A percentile compares a stretch with the other conserved stretches of the same genome.
phyloP scores from a whole-genome alignment of 2,888 invertebrate species.

The Drosophila anomelani region DNA sequence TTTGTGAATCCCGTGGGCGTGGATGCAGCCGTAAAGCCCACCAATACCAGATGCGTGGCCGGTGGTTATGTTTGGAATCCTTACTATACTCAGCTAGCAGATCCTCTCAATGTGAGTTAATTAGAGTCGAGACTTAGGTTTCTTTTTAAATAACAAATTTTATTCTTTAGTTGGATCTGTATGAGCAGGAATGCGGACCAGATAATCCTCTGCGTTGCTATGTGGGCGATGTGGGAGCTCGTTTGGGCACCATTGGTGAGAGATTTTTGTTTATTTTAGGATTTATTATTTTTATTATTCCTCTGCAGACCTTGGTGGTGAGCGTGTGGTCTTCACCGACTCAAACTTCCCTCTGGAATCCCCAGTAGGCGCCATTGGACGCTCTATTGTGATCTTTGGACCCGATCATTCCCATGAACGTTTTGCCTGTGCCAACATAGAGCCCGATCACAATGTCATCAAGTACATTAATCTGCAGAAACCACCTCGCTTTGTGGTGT shows the following conservation, averaged over 20 bases:
- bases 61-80: conserved; percentile 97
- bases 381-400: conserved; percentile 93
- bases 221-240: conserved; percentile 94
- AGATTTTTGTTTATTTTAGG: not conserved
- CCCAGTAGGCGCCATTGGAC: conserved; percentile 90
- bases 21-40: conserved; percentile 93
- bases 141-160: fast-evolving
- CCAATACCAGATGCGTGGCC: conserved; percentile 93
- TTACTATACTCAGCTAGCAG: conserved; percentile 94
- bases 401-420: conserved; percentile 89
- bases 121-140: fast-evolving
- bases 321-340: conserved; percentile 92
- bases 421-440: conserved; percentile 96
- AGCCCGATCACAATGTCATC: conserved; percentile 95
- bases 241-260: conserved; percentile 91
- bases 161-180: conserved; percentile 89
- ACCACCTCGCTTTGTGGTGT: conserved; percentile 95
- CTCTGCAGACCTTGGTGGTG: conserved; percentile 88
- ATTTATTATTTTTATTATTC: not conserved
- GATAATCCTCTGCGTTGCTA: conserved; percentile 95
- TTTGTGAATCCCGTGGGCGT: conserved; percentile 96
- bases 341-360: conserved; percentile 94
- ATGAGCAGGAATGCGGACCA: conserved; percentile 93
- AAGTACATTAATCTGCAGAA: conserved; percentile 95
- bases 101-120: conserved; percentile 91